Percentiles rank a stretch among this genome's conserved stretches.
These are phyloP conservation scores for Mustelus asterias DNA, from an alignment of 2,113 vertebrate species.

Conservation along the genomic window DNA sequence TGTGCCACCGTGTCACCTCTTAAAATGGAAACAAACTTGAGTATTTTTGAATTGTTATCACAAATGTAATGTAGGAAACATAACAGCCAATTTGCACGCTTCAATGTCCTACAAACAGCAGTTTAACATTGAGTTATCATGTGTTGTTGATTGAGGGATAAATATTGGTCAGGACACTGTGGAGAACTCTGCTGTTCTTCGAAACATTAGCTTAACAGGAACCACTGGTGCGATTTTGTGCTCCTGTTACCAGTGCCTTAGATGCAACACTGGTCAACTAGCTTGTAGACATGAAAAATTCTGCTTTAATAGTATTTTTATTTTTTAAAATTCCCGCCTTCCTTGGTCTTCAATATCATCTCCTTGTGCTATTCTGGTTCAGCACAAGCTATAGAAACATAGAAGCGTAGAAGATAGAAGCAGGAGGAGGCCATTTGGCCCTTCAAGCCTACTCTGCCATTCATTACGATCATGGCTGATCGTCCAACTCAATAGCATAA, in stretches of 20 bases:
- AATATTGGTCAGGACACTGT: neutral
- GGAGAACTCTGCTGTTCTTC: neutral
- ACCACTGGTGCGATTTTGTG: neutral
- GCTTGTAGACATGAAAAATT: neutral
- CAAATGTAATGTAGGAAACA: neutral
- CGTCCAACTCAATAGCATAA: too few relatives aligned
- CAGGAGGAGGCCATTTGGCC: too few relatives aligned
- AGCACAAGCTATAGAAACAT: neutral
- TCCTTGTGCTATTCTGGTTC: neutral
- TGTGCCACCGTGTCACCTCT: too few relatives aligned
- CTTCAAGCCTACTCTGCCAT: too few relatives aligned
- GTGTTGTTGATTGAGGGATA: neutral
- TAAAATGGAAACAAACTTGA: neutral
- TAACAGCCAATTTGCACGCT: neutral
- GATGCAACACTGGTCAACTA: neutral
- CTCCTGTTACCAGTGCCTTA: neutral
- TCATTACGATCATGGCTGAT: too few relatives aligned
- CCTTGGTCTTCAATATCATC: neutral
- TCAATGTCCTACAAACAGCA: neutral
- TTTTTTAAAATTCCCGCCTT: neutral
- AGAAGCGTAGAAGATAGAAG: too few relatives aligned
- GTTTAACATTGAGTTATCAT: neutral
- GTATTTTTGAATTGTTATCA: neutral
- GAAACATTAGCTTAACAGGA: neutral
- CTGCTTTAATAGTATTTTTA: neutral